Conservation (phyloP, 1,140 invertebrate species). For the Cataglyphis hispanica region DNA sequence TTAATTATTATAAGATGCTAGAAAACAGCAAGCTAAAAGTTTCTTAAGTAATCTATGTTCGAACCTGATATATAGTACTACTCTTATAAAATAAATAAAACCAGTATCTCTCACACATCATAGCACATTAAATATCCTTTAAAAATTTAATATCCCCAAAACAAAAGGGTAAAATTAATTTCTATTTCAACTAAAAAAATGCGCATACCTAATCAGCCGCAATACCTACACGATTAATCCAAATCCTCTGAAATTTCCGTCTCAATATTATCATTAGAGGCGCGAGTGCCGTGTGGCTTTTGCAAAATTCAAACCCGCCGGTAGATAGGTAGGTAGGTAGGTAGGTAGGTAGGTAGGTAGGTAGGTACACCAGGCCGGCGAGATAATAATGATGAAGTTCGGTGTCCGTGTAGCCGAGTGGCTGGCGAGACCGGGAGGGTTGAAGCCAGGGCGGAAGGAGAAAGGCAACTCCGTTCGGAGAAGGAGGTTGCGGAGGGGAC, state of each 20-base stretch:
- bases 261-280: conserved; percentile 30
- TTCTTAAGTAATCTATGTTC: neutral
- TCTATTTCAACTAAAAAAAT: neutral
- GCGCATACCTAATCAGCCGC: neutral
- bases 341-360: conserved; percentile 48
- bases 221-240: neutral
- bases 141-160: neutral
- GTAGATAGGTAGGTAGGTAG: conserved; percentile 47
- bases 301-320: conserved; percentile 72
- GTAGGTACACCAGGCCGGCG: conserved; percentile 65
- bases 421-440: conserved; percentile 80
- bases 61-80: too few relatives aligned
- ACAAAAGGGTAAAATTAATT: neutral
- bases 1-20: neutral
- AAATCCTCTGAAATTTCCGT: conserved; percentile 36
- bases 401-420: conserved; percentile 84
- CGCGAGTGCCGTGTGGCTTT: conserved; percentile 55
- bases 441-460: conserved; percentile 80
- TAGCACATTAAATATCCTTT: neutral
- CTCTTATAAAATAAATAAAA: neutral
- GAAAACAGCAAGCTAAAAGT: neutral
- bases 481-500: neutral
- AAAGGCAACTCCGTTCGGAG: conserved; percentile 83
- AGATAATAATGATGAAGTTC: conserved; percentile 85
- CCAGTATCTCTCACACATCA: too few relatives aligned